phyloP scores from a whole-genome alignment of 2,113 vertebrate species.

The Indicator maculatus region DNA sequence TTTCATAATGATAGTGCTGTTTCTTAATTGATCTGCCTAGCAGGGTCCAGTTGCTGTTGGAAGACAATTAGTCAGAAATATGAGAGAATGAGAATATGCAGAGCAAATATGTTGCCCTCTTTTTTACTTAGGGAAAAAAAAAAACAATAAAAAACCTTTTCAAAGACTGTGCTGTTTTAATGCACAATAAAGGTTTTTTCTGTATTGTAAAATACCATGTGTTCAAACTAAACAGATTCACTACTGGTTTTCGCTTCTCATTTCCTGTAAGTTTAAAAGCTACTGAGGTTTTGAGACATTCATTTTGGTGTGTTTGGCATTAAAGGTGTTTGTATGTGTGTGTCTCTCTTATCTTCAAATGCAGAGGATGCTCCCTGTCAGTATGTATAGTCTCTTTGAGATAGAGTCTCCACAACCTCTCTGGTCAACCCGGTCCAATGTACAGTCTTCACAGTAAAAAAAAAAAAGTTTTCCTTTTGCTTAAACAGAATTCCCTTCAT shows the following conservation, averaged over 20 bases:
- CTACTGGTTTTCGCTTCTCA: neutral
- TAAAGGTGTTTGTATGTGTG: neutral
- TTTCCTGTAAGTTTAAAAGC: neutral
- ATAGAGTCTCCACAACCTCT: neutral
- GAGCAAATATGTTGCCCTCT: neutral
- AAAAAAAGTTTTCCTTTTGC: neutral
- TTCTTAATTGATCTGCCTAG: conserved; percentile 44
- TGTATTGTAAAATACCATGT: neutral
- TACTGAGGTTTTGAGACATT: neutral
- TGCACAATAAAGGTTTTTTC: neutral
- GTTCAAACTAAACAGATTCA: neutral
- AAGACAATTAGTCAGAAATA: conserved; percentile 49
- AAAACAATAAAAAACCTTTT: neutral
- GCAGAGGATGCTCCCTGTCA: conserved; percentile 8
- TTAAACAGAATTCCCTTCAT: neutral
- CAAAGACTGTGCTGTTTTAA: neutral
- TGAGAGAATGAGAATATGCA: conserved; percentile 40
- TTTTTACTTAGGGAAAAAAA: neutral
- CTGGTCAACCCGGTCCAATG: neutral
- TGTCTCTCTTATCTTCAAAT: neutral
- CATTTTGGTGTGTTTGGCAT: neutral
- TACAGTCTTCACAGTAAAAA: neutral
- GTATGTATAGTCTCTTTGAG: neutral
- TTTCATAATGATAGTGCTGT: conserved; percentile 44
- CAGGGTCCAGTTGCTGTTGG: neutral